These are phyloP conservation scores for Lateolabrax maculatus DNA, from an alignment of 2,797 vertebrate species.

Conservation along the genomic window DNA sequence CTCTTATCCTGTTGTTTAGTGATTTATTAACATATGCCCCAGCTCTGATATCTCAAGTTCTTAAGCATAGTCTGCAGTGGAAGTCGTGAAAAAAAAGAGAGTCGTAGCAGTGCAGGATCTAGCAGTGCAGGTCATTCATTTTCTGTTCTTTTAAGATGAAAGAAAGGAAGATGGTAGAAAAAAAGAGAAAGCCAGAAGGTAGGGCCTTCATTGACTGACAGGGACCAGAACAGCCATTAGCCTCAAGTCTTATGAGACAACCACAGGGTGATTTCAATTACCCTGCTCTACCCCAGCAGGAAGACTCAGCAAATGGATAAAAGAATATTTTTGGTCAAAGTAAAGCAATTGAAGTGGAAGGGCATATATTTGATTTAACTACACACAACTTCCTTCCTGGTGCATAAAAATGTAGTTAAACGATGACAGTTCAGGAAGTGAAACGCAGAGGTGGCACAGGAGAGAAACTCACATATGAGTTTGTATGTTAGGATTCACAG, in stretches of 20 bases:
- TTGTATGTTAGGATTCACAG: conserved; percentile 1
- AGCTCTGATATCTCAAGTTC: conserved; percentile 46
- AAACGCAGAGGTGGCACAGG: not conserved
- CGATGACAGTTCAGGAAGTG: not conserved
- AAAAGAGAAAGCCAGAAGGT: conserved; percentile 29
- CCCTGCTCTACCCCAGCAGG: conserved; percentile 63
- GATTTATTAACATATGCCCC: conserved; percentile 59
- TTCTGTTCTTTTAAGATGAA: conserved; percentile 41
- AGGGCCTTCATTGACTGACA: conserved; percentile 72
- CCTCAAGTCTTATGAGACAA: conserved; percentile 75
- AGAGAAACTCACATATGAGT: not conserved
- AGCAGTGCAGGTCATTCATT: conserved; percentile 31
- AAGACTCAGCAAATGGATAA: conserved; percentile 58
- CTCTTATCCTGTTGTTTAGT: conserved; percentile 51
- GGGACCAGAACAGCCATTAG: conserved; percentile 75
- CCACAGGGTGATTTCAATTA: conserved; percentile 80
- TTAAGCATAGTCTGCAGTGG: conserved; percentile 48
- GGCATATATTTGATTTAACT: conserved; percentile 45
- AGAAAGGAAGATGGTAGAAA: conserved; percentile 30
- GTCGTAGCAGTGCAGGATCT: conserved; percentile 24
- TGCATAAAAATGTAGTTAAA: conserved; percentile 16
- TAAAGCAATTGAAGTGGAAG: conserved; percentile 18
- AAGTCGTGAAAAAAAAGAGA: conserved; percentile 54
- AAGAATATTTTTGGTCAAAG: conserved; percentile 56
- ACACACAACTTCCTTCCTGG: not conserved